Evolutionary conservation across 2,888 invertebrate species (phyloP).

Genomic region (Aspidiotus rigidus): DNA sequence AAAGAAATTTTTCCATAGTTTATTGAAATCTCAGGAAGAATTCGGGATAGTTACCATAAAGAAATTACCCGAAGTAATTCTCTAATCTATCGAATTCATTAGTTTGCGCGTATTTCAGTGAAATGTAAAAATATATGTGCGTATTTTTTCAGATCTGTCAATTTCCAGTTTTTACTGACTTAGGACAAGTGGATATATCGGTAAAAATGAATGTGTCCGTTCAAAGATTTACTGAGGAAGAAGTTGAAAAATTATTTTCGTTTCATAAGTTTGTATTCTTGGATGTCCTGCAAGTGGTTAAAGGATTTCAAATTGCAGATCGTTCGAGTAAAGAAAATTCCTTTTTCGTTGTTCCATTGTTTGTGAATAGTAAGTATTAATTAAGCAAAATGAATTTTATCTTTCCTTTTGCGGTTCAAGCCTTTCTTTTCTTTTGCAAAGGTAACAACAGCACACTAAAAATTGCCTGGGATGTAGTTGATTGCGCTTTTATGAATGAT

Average conservation of each 20-base stretch:
- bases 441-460: conserved; percentile 6
- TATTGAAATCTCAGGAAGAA: conserved; percentile 48
- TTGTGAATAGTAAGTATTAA: conserved; percentile 5
- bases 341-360: conserved; percentile 44
- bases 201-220: conserved; percentile 36
- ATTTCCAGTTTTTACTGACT: conserved; percentile 65
- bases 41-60: conserved; percentile 58
- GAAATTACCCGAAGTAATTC: conserved; percentile 46
- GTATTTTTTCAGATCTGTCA: conserved; percentile 43
- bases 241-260: conserved; percentile 19
- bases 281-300: conserved; percentile 46
- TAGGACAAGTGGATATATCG: conserved; percentile 50
- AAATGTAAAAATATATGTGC: neutral
- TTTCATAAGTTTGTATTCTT: conserved; percentile 35
- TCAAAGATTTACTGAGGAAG: conserved; percentile 16
- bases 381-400: neutral
- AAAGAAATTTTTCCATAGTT: conserved; percentile 47
- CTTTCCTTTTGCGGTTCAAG: neutral
- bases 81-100: neutral
- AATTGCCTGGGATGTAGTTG: conserved; percentile 21
- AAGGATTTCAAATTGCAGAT: conserved; percentile 40
- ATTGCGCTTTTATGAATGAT: conserved; percentile 23
- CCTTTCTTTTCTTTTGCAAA: neutral
- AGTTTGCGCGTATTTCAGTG: neutral
- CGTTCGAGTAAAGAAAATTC: conserved; percentile 29